phyloP scores from a whole-genome alignment of 2,113 vertebrate species.

The Gorsachius goisagi region DNA sequence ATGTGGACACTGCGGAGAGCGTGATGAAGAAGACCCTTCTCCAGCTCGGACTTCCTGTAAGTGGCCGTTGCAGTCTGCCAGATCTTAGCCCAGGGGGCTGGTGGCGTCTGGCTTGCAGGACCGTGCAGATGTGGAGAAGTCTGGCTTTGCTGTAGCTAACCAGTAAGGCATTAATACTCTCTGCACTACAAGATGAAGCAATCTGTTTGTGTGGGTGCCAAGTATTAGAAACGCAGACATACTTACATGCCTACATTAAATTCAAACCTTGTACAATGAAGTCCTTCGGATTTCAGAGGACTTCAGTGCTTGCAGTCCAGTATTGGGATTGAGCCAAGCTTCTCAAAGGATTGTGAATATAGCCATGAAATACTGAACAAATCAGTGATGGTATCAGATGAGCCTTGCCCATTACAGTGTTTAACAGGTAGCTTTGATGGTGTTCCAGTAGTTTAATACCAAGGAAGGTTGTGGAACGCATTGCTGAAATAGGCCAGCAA shows the following conservation, averaged over 20 bases:
- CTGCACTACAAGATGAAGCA: not conserved
- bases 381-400: not conserved
- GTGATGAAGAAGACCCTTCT: slow-evolving; percentile 63
- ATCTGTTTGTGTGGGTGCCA: not conserved
- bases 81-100: not conserved
- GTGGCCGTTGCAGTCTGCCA: not conserved
- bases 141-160: not conserved
- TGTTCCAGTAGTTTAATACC: not conserved
- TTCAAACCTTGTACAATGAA: not conserved
- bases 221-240: not conserved
- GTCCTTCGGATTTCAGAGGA: not conserved
- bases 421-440: not conserved
- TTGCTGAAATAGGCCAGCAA: not conserved
- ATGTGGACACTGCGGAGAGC: slow-evolving; percentile 65
- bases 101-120: not conserved
- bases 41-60: slow-evolving; percentile 71
- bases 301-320: not conserved
- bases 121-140: not conserved
- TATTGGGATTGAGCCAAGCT: not conserved
- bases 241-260: not conserved
- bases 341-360: not conserved
- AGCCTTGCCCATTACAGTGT: not conserved
- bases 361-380: not conserved
- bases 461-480: not conserved
- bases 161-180: not conserved